A percentile compares a stretch with the other conserved stretches of the same genome.
phyloP scores from a whole-genome alignment of 2,797 vertebrate genomes.

The Helarctos malayanus region DNA sequence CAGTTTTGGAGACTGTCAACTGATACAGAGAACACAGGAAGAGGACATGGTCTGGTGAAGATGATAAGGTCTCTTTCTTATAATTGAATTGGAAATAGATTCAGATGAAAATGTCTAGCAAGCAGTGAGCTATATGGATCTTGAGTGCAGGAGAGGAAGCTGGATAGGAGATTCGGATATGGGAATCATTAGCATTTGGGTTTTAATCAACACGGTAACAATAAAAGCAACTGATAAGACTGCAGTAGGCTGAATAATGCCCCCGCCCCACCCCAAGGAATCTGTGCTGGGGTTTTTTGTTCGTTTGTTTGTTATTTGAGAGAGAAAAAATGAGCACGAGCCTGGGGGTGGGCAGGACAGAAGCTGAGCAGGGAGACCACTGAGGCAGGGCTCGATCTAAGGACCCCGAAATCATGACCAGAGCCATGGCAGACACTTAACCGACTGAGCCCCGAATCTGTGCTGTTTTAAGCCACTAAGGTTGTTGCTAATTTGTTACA shows the following conservation, averaged over 20 bases:
- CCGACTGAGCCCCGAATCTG: background rate
- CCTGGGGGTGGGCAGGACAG: background rate
- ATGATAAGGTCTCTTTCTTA: background rate
- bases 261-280: background rate
- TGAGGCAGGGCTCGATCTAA: background rate
- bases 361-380: background rate
- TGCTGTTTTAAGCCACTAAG: background rate
- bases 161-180: background rate
- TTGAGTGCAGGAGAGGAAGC: background rate
- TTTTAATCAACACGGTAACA: background rate
- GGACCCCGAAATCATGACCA: background rate
- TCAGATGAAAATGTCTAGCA: background rate
- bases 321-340: background rate
- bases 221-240: background rate
- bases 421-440: background rate
- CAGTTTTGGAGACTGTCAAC: constrained; percentile 20
- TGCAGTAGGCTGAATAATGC: background rate
- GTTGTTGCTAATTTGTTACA: background rate
- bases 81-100: constrained; percentile 7
- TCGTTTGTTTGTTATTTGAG: background rate
- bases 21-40: background rate
- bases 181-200: constrained; percentile 6
- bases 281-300: background rate
- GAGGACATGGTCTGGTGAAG: background rate
- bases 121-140: background rate